Evolutionary conservation across 2,888 invertebrate genomes (phyloP).

Genomic region (Scelioninae gen. 2): DNA sequence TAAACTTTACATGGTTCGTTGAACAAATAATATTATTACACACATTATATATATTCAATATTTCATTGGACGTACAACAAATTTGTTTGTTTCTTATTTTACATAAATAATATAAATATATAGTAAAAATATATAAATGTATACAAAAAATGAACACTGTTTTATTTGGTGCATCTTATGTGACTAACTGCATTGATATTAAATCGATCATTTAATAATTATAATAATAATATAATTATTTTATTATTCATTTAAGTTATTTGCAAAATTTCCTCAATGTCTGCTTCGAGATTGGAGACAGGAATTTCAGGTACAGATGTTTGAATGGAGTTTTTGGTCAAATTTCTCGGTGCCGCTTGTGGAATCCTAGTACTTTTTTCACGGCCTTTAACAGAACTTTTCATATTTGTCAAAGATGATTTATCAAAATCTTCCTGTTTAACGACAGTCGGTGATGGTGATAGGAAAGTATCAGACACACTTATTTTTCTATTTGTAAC

Average conservation of each 20-base stretch:
- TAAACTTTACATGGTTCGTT: background rate
- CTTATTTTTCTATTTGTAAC: slow-evolving; percentile 15
- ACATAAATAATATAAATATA: slow-evolving; percentile 24
- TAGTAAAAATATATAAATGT: slow-evolving; percentile 41
- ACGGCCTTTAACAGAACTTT: slow-evolving; percentile 50
- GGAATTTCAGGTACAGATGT: slow-evolving; percentile 60
- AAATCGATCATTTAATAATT: background rate
- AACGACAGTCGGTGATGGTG: slow-evolving; percentile 10
- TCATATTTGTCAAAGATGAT: slow-evolving; percentile 13
- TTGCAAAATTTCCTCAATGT: slow-evolving; percentile 70
- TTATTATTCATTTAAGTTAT: slow-evolving; percentile 51
- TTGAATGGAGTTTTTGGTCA: slow-evolving; percentile 44
- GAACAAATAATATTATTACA: background rate
- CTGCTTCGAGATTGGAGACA: slow-evolving; percentile 68
- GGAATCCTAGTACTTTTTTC: slow-evolving; percentile 50
- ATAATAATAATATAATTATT: background rate
- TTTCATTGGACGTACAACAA: slow-evolving; percentile 26
- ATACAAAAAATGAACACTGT: slow-evolving; percentile 9
- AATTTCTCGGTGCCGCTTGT: slow-evolving; percentile 65
- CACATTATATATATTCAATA: background rate
- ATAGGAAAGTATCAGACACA: slow-evolving; percentile 27
- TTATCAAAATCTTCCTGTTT: slow-evolving; percentile 23
- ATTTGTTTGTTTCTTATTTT: slow-evolving; percentile 10
- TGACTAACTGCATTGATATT: background rate
- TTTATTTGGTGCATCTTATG: slow-evolving; percentile 25